Percentiles rank a stretch among this genome's conserved stretches.
Conservation (phyloP, 2,888 invertebrate species). For the Cosmopolites sordidus region DNA sequence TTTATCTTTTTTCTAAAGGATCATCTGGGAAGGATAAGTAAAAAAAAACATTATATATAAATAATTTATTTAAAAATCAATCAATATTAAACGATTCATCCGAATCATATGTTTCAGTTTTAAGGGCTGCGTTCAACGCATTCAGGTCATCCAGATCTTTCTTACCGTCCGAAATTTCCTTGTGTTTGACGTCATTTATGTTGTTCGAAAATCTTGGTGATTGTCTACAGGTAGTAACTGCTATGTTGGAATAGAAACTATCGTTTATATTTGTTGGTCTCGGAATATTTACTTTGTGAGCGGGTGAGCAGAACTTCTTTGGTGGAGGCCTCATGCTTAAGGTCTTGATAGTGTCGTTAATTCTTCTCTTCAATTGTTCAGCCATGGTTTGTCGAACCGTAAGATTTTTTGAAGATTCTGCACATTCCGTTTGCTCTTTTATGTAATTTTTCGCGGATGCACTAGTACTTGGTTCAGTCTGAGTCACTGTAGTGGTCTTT, state of each 20-base stretch:
- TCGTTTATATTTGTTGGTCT: not conserved
- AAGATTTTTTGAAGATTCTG: not conserved
- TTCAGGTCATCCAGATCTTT: constrained; percentile 8
- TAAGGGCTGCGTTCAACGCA: constrained; percentile 1
- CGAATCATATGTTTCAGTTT: constrained; percentile 1
- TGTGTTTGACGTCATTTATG: no score
- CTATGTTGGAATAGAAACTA: not conserved
- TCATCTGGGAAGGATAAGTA: no score
- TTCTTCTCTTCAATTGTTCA: constrained; percentile 8
- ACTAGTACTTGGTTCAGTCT: no score
- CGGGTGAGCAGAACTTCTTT: no score
- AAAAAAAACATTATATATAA: constrained; percentile 4
- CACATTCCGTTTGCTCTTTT: no score
- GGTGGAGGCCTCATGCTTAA: not conserved
- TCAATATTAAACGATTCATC: constrained; percentile 8
- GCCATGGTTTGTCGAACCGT: constrained; percentile 1
- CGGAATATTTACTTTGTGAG: not conserved
- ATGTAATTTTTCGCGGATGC: no score
- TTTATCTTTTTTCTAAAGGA: no score
- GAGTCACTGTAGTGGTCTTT: no score
- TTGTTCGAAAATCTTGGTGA: no score
- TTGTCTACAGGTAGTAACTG: no score
- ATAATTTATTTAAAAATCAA: not conserved
- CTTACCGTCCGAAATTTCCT: no score
- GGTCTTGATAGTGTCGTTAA: constrained; percentile 5